These are phyloP conservation scores for Pseudomyrmex cubaensis DNA, from an alignment of 1,140 invertebrate genomes.

Conservation along the genomic window DNA sequence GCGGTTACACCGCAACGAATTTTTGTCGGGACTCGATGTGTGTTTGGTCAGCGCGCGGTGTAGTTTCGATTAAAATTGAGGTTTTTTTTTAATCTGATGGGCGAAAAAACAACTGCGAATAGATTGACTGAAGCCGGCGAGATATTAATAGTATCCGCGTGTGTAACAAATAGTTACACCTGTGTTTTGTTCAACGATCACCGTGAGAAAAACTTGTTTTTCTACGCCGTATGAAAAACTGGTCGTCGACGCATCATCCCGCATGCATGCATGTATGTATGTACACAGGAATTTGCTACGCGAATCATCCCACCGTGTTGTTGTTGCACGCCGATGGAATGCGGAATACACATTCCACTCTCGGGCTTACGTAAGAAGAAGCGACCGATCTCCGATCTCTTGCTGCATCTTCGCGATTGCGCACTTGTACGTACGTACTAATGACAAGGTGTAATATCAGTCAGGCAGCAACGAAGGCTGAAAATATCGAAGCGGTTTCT, in stretches of 20 bases:
- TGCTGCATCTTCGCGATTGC: constrained; percentile 1
- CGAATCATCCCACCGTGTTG: constrained; percentile 31
- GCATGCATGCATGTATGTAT: not conserved
- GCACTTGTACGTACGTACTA: not conserved
- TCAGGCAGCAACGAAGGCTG: not conserved
- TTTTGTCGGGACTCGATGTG: not conserved
- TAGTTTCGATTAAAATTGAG: not conserved
- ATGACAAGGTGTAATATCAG: constrained; percentile 2
- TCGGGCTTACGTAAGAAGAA: constrained; percentile 53
- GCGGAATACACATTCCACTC: constrained; percentile 64
- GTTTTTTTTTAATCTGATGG: not conserved
- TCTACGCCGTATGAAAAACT: constrained; percentile 18
- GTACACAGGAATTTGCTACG: not conserved
- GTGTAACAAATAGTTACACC: constrained; percentile 7
- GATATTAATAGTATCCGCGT: not conserved
- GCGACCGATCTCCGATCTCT: not conserved
- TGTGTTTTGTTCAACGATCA: not conserved
- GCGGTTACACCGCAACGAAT: not conserved
- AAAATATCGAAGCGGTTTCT: not conserved
- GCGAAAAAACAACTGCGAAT: not conserved
- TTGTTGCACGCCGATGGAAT: constrained; percentile 46
- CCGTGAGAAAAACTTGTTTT: not conserved
- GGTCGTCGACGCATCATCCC: constrained; percentile 14
- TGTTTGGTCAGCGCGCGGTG: not conserved
- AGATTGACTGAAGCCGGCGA: not conserved